A percentile compares a stretch with the other conserved stretches of the same genome.
Evolutionary conservation across 1,140 invertebrate genomes (phyloP).

Genomic region (Drosophila takahashii): DNA sequence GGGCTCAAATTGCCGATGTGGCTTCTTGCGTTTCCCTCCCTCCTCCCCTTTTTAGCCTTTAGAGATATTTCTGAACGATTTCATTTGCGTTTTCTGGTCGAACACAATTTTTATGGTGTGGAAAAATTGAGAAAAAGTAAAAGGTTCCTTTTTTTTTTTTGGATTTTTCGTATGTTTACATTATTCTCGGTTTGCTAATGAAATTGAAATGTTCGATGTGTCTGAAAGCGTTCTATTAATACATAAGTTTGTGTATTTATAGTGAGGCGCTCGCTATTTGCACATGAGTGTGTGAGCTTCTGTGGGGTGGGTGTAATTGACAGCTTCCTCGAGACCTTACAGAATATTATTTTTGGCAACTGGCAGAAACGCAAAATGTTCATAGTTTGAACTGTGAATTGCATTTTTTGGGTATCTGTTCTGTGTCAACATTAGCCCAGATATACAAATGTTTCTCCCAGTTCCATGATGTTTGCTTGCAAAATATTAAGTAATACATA

Average conservation of each 20-base stretch:
- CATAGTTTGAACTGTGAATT: conserved; percentile 35
- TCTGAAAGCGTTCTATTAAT: conserved; percentile 38
- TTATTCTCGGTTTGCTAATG: conserved; percentile 40
- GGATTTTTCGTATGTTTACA: conserved; percentile 28
- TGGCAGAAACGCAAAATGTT: conserved; percentile 30
- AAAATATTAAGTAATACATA: conserved; percentile 68
- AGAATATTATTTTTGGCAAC: conserved; percentile 54
- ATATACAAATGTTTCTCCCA: conserved; percentile 29
- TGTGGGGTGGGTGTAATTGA: conserved; percentile 39
- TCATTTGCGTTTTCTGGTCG: conserved; percentile 25
- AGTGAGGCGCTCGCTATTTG: conserved; percentile 21
- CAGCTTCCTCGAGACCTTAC: conserved; percentile 46
- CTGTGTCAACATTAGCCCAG: conserved; percentile 40
- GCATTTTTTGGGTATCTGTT: conserved; percentile 37
- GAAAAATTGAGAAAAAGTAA: conserved; percentile 18
- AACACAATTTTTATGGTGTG: conserved; percentile 26
- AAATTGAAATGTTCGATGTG: conserved; percentile 51
- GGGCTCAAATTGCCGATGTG: conserved; percentile 1
- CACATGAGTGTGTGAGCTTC: conserved; percentile 7
- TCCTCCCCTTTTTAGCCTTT: not conserved
- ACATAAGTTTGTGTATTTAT: conserved; percentile 40
- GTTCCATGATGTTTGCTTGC: conserved; percentile 35
- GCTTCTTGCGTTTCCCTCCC: not conserved
- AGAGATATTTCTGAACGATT: conserved; percentile 9
- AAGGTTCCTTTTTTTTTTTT: conserved; percentile 9